These are phyloP conservation scores for Aporrectodea caliginosa DNA, from an alignment of 1,140 invertebrate species.

Conservation along the genomic window DNA sequence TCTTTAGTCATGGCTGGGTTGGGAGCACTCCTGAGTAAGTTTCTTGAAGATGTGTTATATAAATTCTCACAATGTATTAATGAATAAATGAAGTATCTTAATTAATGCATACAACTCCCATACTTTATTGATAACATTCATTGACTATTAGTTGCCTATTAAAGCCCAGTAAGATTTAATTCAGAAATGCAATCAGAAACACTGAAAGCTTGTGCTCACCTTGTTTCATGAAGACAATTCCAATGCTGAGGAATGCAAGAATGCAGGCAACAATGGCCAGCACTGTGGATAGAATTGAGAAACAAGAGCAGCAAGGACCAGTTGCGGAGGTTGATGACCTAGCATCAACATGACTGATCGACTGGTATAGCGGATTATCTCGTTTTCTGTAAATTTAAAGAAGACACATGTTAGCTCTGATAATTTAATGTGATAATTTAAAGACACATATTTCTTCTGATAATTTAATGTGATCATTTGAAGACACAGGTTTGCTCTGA, in stretches of 20 bases:
- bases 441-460: not conserved
- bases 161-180: no score
- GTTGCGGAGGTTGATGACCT: not conserved
- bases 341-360: not conserved
- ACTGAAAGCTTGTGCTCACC: no score
- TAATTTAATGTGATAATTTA: not conserved
- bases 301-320: not conserved
- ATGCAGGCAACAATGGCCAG: not conserved
- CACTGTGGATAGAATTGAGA: no score
- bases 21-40: no score
- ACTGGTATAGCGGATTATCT: not conserved
- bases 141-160: no score
- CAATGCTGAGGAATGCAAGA: not conserved
- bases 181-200: no score
- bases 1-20: no score
- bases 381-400: not conserved
- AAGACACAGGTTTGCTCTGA: not conserved
- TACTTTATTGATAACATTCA: no score
- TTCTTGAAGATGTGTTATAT: no score
- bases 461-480: not conserved
- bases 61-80: no score
- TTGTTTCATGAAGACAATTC: not conserved
- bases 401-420: not conserved
- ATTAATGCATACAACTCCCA: no score
- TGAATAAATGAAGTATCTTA: no score